Evolutionary conservation across 2,113 vertebrate genomes (phyloP).

Genomic region (Dicentrarchus labrax): DNA sequence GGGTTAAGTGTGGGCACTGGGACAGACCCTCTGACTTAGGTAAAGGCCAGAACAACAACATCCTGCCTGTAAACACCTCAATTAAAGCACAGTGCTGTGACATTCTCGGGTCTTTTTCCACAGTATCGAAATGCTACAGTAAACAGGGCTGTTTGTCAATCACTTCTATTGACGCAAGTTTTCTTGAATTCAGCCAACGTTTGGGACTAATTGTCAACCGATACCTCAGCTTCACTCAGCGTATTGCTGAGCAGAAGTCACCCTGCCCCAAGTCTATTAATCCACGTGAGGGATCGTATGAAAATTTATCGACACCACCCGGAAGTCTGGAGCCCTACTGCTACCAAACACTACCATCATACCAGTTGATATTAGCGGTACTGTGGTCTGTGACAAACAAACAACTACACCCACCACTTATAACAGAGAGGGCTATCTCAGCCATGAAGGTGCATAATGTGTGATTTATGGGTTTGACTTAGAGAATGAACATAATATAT

Average conservation of each 20-base stretch:
- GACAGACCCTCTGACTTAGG: background rate
- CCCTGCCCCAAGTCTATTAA: background rate
- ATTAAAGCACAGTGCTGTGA: background rate
- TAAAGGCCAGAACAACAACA: background rate
- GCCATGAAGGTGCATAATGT: background rate
- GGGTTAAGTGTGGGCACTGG: background rate
- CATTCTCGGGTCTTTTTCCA: background rate
- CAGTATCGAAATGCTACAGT: background rate
- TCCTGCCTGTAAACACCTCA: background rate
- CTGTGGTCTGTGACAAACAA: background rate
- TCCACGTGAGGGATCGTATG: background rate
- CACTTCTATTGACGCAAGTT: background rate
- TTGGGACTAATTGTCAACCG: background rate
- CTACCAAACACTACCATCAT: background rate
- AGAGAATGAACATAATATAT: background rate
- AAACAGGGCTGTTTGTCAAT: background rate
- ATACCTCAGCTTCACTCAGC: background rate
- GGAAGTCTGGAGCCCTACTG: background rate
- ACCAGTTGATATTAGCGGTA: background rate
- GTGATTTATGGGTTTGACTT: background rate
- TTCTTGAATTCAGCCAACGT: background rate
- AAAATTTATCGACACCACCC: background rate
- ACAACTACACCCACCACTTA: background rate
- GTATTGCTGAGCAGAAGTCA: background rate
- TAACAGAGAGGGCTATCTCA: background rate